Evolutionary conservation across 2,888 invertebrate species (phyloP).

Genomic region (Drosophila monieri): DNA sequence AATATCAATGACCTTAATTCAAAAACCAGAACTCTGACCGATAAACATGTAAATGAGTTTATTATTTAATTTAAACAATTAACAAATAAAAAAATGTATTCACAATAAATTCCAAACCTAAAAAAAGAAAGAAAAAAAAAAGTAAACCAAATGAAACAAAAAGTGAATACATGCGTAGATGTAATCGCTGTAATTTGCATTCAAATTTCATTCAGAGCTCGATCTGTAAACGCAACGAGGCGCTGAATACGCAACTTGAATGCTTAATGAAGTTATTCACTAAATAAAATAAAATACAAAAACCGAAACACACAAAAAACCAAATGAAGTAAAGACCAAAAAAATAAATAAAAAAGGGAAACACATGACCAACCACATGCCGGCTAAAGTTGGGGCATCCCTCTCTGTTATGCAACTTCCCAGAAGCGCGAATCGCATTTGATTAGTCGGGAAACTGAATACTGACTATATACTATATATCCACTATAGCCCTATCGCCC

Average conservation of each 20-base stretch:
- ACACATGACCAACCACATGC: neutral
- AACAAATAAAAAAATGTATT: neutral
- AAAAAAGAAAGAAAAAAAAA: neutral
- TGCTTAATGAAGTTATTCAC: constrained; percentile 14
- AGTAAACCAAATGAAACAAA: constrained; percentile 7
- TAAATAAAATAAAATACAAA: neutral
- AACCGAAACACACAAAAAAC: neutral
- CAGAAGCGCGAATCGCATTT: constrained; percentile 24
- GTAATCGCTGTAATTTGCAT: constrained; percentile 32
- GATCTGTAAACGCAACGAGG: constrained; percentile 10
- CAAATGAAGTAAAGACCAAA: no score
- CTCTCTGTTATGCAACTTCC: constrained; percentile 11
- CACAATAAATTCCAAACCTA: neutral
- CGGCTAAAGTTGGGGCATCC: neutral
- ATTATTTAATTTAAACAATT: neutral
- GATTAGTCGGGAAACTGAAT: constrained; percentile 21
- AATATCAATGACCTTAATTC: neutral
- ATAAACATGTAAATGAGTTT: neutral
- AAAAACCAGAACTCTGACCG: neutral
- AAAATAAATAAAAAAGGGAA: neutral
- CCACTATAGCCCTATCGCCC: neutral
- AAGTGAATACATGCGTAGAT: constrained; percentile 2
- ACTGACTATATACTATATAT: constrained; percentile 29
- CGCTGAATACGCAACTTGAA: constrained; percentile 10
- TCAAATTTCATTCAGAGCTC: constrained; percentile 21